Percentiles rank a stretch among this genome's conserved stretches.
These are phyloP conservation scores for Martes martes DNA, from an alignment of 2,113 vertebrate species.

Conservation along the genomic window DNA sequence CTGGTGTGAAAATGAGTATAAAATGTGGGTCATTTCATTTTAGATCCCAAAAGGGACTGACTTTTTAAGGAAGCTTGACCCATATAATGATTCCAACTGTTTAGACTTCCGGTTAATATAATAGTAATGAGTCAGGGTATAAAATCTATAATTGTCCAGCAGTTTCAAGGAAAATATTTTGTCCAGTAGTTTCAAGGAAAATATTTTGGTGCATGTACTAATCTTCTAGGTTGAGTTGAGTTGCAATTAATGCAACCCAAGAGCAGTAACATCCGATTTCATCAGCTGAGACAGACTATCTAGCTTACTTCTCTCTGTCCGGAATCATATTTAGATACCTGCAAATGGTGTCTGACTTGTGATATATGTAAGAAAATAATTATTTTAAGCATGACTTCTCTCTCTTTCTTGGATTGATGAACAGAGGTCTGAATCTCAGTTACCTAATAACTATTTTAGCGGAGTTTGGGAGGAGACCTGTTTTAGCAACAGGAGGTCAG, in stretches of 20 bases:
- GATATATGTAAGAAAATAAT: background rate
- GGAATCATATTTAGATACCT: background rate
- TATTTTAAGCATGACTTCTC: background rate
- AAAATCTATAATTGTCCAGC: background rate
- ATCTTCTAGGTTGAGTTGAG: background rate
- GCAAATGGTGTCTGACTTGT: background rate
- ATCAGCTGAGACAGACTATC: background rate
- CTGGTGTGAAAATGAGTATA: background rate
- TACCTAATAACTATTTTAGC: background rate
- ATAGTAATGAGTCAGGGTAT: background rate
- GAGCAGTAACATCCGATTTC: background rate
- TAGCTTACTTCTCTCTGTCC: background rate
- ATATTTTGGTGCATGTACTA: background rate
- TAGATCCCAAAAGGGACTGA: background rate
- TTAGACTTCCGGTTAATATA: background rate
- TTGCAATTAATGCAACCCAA: background rate
- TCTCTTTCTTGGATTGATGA: background rate
- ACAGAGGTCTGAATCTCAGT: background rate
- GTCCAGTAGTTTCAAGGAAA: background rate
- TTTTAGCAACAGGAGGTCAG: background rate
- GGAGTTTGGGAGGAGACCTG: background rate
- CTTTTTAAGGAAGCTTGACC: background rate
- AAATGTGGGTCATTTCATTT: background rate
- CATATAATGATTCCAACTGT: background rate
- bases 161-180: constrained; percentile 33